phyloP scores from a whole-genome alignment of 2,797 vertebrate species.

The Pseudopleuronectes americanus region DNA sequence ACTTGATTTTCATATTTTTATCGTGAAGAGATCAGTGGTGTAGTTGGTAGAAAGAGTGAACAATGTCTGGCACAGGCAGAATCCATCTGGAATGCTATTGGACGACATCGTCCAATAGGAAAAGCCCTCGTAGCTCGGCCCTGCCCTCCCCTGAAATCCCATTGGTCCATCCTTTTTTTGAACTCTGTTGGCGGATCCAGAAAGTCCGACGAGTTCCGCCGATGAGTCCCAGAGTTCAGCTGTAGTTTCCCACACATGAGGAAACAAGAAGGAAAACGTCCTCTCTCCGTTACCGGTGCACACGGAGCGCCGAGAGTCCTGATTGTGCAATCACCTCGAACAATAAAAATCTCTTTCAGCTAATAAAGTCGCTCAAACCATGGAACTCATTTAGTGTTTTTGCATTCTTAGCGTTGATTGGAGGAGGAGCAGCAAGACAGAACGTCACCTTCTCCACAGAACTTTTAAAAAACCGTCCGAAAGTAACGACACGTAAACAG shows the following conservation, averaged over 20 bases:
- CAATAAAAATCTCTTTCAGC: conserved; percentile 63
- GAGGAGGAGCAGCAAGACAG: conserved; percentile 78
- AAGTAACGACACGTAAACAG: conserved; percentile 54
- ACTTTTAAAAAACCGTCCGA: conserved; percentile 49
- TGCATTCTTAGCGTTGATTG: conserved; percentile 79
- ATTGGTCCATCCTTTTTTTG: conserved; percentile 44
- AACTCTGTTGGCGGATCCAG: conserved; percentile 22
- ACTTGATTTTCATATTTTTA: conserved; percentile 66
- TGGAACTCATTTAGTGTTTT: conserved; percentile 61
- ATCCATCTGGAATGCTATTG: conserved; percentile 64
- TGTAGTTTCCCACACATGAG: conserved; percentile 22
- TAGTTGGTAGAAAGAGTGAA: conserved; percentile 73
- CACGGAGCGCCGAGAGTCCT: conserved; percentile 57
- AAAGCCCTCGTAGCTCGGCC: conserved; percentile 42
- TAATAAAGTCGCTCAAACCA: conserved; percentile 61
- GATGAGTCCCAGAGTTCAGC: conserved; percentile 53
- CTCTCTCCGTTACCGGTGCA: conserved; percentile 15
- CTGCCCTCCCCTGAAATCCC: conserved; percentile 53
- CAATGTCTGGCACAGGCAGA: conserved; percentile 56
- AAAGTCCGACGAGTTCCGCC: conserved; percentile 52
- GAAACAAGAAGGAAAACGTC: not conserved
- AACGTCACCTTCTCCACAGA: conserved; percentile 57
- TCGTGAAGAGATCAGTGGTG: conserved; percentile 84
- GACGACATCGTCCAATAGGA: conserved; percentile 47
- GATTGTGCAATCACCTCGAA: conserved; percentile 75